phyloP scores from a whole-genome alignment of 2,113 vertebrate species.

The Lycocorax pyrrhopterus region DNA sequence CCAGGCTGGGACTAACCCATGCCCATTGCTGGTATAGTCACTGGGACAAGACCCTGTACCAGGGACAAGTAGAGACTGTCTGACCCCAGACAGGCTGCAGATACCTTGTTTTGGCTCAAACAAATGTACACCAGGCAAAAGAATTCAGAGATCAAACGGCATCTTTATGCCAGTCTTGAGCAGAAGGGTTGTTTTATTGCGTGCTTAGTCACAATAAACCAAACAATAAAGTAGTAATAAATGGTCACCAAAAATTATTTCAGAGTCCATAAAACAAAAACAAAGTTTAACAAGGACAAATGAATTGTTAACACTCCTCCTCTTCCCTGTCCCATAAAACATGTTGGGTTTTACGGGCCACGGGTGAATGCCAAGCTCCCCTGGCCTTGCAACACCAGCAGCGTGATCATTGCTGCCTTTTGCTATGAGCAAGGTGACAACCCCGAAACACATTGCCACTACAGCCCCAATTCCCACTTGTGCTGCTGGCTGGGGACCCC shows the following conservation, averaged over 20 bases:
- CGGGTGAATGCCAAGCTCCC: not conserved
- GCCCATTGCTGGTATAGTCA: not conserved
- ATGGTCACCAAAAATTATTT: not conserved
- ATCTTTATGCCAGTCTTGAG: not conserved
- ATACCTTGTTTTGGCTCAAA: not conserved
- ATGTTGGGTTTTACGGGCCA: not conserved
- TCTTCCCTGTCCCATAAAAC: not conserved
- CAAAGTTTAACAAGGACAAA: not conserved
- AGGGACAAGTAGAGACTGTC: not conserved
- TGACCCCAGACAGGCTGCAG: not conserved
- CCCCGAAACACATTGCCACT: fast-evolving
- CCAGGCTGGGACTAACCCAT: not conserved
- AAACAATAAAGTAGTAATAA: constrained; percentile 27
- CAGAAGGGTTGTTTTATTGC: constrained; percentile 1
- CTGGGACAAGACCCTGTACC: not conserved
- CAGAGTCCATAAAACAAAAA: constrained; percentile 13
- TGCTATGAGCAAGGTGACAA: fast-evolving
- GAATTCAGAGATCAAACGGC: not conserved
- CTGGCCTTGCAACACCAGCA: fast-evolving
- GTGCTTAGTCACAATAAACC: not conserved
- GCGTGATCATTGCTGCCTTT: fast-evolving
- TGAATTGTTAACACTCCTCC: not conserved
- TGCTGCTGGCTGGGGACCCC: not conserved
- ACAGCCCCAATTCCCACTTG: not conserved
- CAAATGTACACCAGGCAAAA: not conserved